Base-by-base conservation (phyloP, 2,888 invertebrate genomes). In the Nomada lathburiana region DNA sequence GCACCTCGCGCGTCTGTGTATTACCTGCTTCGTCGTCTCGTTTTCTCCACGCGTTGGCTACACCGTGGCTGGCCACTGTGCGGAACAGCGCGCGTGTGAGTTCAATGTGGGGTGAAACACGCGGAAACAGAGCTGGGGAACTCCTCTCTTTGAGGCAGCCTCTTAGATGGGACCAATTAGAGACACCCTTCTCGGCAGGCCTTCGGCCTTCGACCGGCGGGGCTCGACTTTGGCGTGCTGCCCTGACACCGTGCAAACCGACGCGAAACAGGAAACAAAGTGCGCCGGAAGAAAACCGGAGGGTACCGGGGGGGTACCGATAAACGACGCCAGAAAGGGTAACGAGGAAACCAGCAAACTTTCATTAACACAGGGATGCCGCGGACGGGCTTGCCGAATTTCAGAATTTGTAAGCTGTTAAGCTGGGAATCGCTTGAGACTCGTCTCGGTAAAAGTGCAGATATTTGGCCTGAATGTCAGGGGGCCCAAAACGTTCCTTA, bases 91-190 rank as follows among this genome's bases (percentile, higher is more conserved):
- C 60, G 50, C 57, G 55, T 55, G 60, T 2, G 52, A 16, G 44
- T 9, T 26, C 47, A 18, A 29, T 16, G 13, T 18, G 29, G 47
- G 68, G 53, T 26, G 64, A 36, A 50, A 44, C 64, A 59, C 60
- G 29, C 57, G 72, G 84, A 78, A 83, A 83, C 73, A 64, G 47
- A 60, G 29, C 13, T 2, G 44, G 83, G 78, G 77, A 79, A 89
- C 72, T 88, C 86, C 84, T 85, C 87, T 86, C 89, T 90, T 90
- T 85, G 91, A 90, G 90, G 83, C 82, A 77, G 80, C 87, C 82
- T 86, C 83, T 83, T 84, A 83, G 89, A 90, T 90, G 89, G 87
- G 89, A 90, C 91, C 92, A 92, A 92, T 92, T 92, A 92, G 90
- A 89, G 89, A 85, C 88, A 86, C 90, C 89, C 89, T 87, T 85